A percentile compares a stretch with the other conserved stretches of the same genome.
phyloP scores from a whole-genome alignment of 1,140 invertebrate genomes.

The Cecropterus lyciades region DNA sequence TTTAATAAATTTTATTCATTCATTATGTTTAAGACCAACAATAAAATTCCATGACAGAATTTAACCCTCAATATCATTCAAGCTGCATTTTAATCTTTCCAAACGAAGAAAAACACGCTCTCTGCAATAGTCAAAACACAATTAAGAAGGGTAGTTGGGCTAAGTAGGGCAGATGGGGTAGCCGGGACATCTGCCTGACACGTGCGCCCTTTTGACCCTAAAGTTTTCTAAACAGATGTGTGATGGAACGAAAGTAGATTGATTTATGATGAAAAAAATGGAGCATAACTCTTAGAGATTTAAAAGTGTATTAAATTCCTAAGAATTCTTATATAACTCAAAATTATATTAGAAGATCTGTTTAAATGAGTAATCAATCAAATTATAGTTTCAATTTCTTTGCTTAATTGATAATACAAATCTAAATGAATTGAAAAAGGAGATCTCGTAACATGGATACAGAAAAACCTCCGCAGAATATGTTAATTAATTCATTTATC shows the following conservation, averaged over 20 bases:
- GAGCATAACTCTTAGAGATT: too few relatives aligned
- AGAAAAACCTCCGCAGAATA: too few relatives aligned
- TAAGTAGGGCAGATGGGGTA: conserved; percentile 20
- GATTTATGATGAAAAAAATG: background rate
- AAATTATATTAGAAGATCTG: too few relatives aligned
- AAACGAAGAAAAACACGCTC: background rate
- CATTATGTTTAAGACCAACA: too few relatives aligned
- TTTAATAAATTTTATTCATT: background rate
- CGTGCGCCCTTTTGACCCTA: conserved; percentile 20
- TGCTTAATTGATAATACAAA: too few relatives aligned
- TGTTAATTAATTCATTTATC: too few relatives aligned
- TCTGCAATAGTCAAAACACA: background rate
- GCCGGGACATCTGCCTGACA: conserved; percentile 19
- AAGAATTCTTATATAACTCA: too few relatives aligned
- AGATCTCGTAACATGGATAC: too few relatives aligned
- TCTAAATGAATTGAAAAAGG: too few relatives aligned
- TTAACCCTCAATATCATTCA: conserved; percentile 10
- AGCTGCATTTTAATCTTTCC: conserved; percentile 17
- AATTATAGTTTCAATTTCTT: too few relatives aligned
- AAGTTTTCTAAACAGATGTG: background rate
- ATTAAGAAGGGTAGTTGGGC: background rate
- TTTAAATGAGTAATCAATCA: too few relatives aligned
- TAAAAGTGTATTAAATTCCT: too few relatives aligned
- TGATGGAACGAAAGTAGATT: background rate
- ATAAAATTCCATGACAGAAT: background rate